A percentile compares a stretch with the other conserved stretches of the same genome.
These are phyloP conservation scores for Acropora tenuis DNA, from an alignment of 64 coral and sea anemone genomes.

Conservation along the genomic window DNA sequence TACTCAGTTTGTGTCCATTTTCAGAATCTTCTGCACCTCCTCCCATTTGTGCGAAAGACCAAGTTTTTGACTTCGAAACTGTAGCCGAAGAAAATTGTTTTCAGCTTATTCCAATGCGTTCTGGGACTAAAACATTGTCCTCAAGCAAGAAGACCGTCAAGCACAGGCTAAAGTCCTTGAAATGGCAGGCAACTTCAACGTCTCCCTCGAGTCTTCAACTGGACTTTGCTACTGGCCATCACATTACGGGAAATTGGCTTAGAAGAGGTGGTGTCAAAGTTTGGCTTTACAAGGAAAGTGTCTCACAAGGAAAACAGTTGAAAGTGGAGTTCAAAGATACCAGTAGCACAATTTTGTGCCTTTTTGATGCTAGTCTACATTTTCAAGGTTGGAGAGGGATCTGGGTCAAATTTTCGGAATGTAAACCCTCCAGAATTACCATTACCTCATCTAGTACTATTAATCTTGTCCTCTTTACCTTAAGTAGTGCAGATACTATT, in stretches of 20 bases:
- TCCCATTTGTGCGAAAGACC: neutral
- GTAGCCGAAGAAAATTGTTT: neutral
- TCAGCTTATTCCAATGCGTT: neutral
- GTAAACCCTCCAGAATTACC: neutral
- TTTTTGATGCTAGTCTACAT: neutral
- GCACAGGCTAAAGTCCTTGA: neutral
- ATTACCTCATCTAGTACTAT: neutral
- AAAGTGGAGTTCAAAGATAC: neutral
- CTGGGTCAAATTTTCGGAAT: constrained; percentile 65
- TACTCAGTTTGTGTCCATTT: neutral
- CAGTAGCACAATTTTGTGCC: neutral
- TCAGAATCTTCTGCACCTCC: neutral
- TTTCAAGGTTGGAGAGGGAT: constrained; percentile 83
- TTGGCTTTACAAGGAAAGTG: constrained; percentile 4
- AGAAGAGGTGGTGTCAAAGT: constrained; percentile 30
- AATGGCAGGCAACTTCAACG: neutral
- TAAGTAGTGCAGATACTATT: neutral
- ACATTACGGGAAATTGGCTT: neutral
- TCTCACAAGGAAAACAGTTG: neutral
- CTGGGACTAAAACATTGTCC: neutral
- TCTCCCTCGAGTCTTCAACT: neutral
- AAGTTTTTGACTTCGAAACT: neutral
- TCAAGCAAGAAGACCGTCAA: neutral
- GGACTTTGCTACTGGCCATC: neutral
- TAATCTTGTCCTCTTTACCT: neutral